A percentile compares a stretch with the other conserved stretches of the same genome.
Evolutionary conservation across 2,888 invertebrate genomes (phyloP).

Genomic region (Minunthozetes semirufus): DNA sequence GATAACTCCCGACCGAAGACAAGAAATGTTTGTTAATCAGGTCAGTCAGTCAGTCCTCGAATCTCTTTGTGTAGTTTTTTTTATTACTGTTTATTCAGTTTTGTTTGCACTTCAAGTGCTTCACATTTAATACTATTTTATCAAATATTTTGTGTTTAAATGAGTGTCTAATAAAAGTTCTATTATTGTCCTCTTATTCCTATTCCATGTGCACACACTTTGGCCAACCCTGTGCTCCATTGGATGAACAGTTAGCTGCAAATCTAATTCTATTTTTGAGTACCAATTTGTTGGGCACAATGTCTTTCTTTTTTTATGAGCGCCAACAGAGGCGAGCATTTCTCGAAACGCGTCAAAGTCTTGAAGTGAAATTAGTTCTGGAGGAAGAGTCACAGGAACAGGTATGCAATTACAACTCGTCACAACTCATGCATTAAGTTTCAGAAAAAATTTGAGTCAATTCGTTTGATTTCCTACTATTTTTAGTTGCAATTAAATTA

Average conservation of each 20-base stretch:
- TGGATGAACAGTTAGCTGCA: conserved; percentile 58
- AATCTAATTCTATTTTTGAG: conserved; percentile 64
- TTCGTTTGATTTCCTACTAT: neutral
- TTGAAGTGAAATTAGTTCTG: conserved; percentile 82
- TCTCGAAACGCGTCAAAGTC: conserved; percentile 78
- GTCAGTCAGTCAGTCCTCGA: conserved; percentile 13
- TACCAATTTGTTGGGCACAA: conserved; percentile 66
- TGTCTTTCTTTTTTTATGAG: conserved; percentile 68
- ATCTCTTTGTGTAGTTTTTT: neutral
- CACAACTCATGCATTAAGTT: neutral
- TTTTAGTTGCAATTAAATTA: neutral
- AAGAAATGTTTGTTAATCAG: conserved; percentile 32
- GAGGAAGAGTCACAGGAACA: conserved; percentile 90
- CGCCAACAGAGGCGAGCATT: conserved; percentile 81
- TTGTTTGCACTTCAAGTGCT: neutral
- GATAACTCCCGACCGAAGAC: conserved; percentile 29
- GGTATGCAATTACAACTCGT: conserved; percentile 51
- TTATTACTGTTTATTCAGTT: neutral
- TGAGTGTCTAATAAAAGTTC: neutral
- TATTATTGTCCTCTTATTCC: neutral
- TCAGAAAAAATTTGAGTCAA: neutral
- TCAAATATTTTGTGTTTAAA: neutral
- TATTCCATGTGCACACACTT: neutral
- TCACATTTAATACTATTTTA: neutral
- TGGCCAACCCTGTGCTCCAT: neutral